phyloP scores from a whole-genome alignment of 2,113 vertebrate genomes.

The Plestiodon gilberti region DNA sequence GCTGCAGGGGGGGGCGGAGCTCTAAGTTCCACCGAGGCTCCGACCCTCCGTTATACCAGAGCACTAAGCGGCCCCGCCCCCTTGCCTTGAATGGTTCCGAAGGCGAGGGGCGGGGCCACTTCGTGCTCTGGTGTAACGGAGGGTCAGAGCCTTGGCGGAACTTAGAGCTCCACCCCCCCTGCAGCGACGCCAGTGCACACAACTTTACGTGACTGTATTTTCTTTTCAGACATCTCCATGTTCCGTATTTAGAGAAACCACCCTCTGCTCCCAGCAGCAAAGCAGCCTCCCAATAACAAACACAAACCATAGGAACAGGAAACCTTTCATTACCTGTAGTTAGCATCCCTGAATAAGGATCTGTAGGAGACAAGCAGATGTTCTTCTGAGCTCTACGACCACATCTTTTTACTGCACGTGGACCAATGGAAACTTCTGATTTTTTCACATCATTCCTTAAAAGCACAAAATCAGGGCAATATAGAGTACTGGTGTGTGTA shows the following conservation, averaged over 20 bases:
- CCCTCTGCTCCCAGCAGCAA: neutral
- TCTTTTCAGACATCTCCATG: neutral
- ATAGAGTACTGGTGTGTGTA: neutral
- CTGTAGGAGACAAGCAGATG: constrained; percentile 80
- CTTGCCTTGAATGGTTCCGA: too few species aligned
- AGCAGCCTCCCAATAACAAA: neutral
- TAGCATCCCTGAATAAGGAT: constrained; percentile 80
- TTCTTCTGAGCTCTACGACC: constrained; percentile 85
- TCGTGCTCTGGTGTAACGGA: too few species aligned
- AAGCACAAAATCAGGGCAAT: neutral
- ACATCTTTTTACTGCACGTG: constrained; percentile 73
- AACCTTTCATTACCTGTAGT: constrained; percentile 78
- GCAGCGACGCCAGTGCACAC: too few species aligned
- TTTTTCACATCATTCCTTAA: constrained; percentile 79
- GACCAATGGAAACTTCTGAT: constrained; percentile 56
- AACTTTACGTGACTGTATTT: neutral
- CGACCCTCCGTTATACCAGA: too few species aligned
- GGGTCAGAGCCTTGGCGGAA: too few species aligned
- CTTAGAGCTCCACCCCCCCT: too few species aligned
- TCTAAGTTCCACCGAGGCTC: too few species aligned
- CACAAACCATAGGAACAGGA: neutral
- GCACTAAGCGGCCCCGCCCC: too few species aligned
- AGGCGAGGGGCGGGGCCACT: too few species aligned
- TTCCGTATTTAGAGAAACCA: neutral
- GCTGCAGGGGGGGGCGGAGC: too few species aligned